A percentile compares a stretch with the other conserved stretches of the same genome.
Conservation (phyloP, 2,113 vertebrate species). For the Ramphastos sulfuratus region DNA sequence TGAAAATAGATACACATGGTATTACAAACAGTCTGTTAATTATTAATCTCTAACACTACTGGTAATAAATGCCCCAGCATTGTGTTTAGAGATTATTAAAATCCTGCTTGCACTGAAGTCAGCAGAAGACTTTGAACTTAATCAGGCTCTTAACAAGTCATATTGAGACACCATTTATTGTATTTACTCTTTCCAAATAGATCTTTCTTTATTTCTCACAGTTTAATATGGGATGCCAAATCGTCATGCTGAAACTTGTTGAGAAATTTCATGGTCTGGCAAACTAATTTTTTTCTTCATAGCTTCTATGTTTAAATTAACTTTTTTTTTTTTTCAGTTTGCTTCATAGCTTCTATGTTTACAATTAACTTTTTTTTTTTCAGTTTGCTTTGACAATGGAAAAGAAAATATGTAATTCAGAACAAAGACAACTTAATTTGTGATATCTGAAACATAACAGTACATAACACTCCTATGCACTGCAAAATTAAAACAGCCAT, state of each 20-base stretch:
- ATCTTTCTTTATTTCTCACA: neutral
- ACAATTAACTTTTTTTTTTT: neutral
- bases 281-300: neutral
- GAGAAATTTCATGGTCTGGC: neutral
- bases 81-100: neutral
- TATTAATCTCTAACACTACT: neutral
- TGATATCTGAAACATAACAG: neutral
- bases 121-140: neutral
- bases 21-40: neutral
- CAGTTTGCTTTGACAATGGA: neutral
- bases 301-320: neutral
- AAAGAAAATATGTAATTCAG: neutral
- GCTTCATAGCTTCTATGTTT: neutral
- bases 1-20: no score
- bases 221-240: neutral
- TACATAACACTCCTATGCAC: neutral
- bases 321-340: neutral
- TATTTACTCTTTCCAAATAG: neutral
- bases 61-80: neutral
- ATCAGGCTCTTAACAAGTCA: neutral
- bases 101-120: neutral
- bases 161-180: neutral
- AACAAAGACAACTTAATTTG: neutral
- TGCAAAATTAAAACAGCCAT: neutral
- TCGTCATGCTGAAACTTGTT: accelerated